Evolutionary conservation across 2,888 invertebrate species (phyloP).

Genomic region (Melinaea marsaeus): DNA sequence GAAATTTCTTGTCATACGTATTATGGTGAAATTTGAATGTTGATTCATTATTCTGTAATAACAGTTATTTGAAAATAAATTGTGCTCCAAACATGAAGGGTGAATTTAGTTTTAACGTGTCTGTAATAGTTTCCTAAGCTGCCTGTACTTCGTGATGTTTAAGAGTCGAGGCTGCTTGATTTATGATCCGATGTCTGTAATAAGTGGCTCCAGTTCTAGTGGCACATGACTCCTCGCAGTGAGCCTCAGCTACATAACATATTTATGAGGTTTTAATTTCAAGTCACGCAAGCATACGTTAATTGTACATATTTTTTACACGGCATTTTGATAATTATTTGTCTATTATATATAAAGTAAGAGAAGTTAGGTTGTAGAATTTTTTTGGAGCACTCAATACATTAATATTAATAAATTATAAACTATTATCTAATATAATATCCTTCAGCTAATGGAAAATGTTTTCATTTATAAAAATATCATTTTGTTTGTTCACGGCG

Average conservation of each 20-base stretch:
- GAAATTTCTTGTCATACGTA: neutral
- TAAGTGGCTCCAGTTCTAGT: conserved; percentile 21
- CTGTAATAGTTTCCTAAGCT: conserved; percentile 23
- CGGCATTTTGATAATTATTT: no score
- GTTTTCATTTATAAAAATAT: neutral
- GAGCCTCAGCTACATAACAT: neutral
- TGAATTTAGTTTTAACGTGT: conserved; percentile 2
- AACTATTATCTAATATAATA: neutral
- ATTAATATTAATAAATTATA: no score
- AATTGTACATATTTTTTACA: no score
- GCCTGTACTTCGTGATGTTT: conserved; percentile 28
- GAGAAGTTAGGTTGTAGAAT: no score
- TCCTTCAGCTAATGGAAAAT: conserved; percentile 3
- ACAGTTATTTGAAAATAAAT: no score
- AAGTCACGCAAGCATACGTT: no score
- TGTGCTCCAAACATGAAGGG: no score
- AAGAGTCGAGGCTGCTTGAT: conserved; percentile 28
- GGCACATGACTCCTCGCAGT: neutral
- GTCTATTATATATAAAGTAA: no score
- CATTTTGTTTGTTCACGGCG: neutral
- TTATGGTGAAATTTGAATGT: no score
- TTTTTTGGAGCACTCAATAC: no score
- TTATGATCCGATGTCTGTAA: conserved; percentile 23
- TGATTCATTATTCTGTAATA: no score
- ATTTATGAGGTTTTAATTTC: neutral